These are phyloP conservation scores for Perdix hodgsoniae DNA, from an alignment of 2,797 vertebrate genomes.

Conservation along the genomic window DNA sequence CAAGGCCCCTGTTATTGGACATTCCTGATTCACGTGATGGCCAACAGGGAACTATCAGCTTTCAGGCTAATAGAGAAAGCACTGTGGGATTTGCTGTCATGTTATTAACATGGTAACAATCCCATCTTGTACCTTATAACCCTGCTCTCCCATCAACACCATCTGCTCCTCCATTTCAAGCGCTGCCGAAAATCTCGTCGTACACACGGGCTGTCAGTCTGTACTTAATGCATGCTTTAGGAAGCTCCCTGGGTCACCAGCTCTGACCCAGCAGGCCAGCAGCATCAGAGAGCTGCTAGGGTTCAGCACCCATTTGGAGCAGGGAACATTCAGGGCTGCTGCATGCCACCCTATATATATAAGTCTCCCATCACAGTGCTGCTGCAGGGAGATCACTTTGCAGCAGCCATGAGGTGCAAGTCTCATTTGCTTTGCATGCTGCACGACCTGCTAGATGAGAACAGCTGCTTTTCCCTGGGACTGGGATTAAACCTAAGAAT, in stretches of 20 bases:
- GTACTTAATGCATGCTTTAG: not conserved
- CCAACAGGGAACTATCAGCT: not conserved
- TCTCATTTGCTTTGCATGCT: not conserved
- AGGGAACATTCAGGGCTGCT: rapidly evolving
- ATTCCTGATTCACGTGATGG: not conserved
- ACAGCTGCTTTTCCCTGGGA: not conserved
- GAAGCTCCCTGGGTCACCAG: constrained; percentile 6
- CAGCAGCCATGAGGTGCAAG: not conserved
- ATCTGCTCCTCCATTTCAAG: constrained; percentile 68
- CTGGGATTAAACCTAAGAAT: not conserved
- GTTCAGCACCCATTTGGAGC: not conserved
- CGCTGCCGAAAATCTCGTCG: constrained; percentile 13
- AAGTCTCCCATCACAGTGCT: not conserved
- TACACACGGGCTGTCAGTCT: constrained; percentile 29
- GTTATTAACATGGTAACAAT: constrained; percentile 54
- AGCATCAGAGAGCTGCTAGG: rapidly evolving
- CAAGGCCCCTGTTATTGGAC: not conserved
- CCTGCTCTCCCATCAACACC: constrained; percentile 47
- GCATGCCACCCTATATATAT: rapidly evolving
- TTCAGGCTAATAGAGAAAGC: not conserved
- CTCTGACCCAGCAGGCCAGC: not conserved
- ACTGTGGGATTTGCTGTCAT: constrained; percentile 37
- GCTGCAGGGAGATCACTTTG: not conserved
- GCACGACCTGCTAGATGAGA: not conserved
- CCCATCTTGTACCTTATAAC: constrained; percentile 43